Percentiles rank a stretch among this genome's conserved stretches.
phyloP scores from a whole-genome alignment of 2,113 vertebrate species.

The Cyprinodon variegatus region DNA sequence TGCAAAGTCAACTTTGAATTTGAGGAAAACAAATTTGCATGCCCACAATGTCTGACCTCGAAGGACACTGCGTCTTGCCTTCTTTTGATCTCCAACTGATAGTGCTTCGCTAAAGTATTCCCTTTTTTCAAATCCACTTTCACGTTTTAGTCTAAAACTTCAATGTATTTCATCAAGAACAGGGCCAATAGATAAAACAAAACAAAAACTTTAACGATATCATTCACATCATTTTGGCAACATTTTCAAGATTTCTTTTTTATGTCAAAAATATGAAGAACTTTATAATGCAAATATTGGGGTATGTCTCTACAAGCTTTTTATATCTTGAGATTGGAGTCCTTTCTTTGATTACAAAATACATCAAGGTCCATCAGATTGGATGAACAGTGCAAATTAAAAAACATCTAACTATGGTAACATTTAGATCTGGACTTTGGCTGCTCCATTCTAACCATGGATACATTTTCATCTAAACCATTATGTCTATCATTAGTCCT shows the following conservation, averaged over 20 bases:
- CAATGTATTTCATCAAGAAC: background rate
- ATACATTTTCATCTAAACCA: too few species aligned
- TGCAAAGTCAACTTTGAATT: slow-evolving; percentile 51
- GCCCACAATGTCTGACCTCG: slow-evolving; percentile 24
- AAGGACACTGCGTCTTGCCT: background rate
- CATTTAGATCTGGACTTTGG: too few species aligned
- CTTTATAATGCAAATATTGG: background rate
- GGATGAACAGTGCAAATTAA: too few species aligned
- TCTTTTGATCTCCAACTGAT: background rate
- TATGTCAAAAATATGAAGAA: background rate
- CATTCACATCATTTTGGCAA: background rate
- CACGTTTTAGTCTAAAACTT: background rate
- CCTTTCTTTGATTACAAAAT: too few species aligned
- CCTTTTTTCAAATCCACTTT: too few species aligned
- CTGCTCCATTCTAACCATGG: too few species aligned
- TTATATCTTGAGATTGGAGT: too few species aligned
- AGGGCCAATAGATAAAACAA: too few species aligned
- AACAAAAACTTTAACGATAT: too few species aligned
- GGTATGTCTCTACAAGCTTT: background rate
- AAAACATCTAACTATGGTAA: too few species aligned
- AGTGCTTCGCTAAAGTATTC: background rate
- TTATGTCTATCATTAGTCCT: too few species aligned
- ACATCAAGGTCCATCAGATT: too few species aligned
- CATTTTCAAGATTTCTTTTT: background rate
- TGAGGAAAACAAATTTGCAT: background rate